Base-by-base conservation (phyloP, 2,888 invertebrate species). In the Cordilura impudica region DNA sequence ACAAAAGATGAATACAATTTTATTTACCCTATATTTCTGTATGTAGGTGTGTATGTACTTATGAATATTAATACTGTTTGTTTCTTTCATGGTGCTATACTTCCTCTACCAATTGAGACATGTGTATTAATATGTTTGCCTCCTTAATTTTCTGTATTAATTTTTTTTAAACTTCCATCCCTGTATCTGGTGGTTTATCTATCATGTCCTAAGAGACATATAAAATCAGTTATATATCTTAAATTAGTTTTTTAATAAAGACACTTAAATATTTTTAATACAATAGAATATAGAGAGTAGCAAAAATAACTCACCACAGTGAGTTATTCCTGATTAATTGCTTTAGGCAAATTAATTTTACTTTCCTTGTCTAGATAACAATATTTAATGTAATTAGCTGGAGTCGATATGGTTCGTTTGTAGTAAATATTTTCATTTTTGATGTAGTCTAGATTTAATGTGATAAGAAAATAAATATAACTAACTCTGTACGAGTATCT, bases 311-410 rank as follows among this genome's bases (percentile, higher is more conserved):
- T n/a, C n/a, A n/a, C n/a, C n/a, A n/a, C n/a, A n/a, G n/a, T n/a
- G 4, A 47, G 16, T 8, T 21, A 4, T 31, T 4, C 5, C 18
- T 61, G 56, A 35, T 56, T 47, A 56, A 58, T 35, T 43, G 19
- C 29, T 53, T 18, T 10, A 71, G 71, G 43, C 45, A 71, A 63
- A 31, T 71, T 61, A 45, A 47, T 54, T 45, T 31, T 45, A 31
- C 19, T 23, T n/a, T 66, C 21, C 47, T 4, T 54, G 43, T 54
- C 0, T 8, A 29, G n/a, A 2, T 39, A n/a, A 54, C n/a, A 39
- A 1, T 39, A n/a, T 6, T 23, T 16, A 69, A 58, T 58, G 16
- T 6, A 19, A 65, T 49, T 67, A 31, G 39, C 14, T 19, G 18
- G 4, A 45, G 29, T n/a, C n/a, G n/a, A 29, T 7, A n/a, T 31